Conservation (phyloP, 2,797 vertebrate species). For the Molossus alvarezi region DNA sequence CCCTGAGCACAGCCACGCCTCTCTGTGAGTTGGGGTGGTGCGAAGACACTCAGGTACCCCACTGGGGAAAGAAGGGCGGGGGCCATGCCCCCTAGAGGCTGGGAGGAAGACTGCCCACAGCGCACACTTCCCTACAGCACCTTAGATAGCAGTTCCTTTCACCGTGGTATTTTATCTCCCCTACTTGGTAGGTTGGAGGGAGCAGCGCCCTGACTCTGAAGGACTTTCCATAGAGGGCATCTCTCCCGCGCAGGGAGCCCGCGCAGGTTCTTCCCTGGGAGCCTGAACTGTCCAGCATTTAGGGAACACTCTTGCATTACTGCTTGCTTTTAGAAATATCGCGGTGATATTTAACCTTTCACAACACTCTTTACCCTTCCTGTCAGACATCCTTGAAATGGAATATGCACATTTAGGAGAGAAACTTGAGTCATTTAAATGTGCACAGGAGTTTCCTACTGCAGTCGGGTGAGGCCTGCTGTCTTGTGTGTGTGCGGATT, state of each 20-base stretch:
- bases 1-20: too few species aligned
- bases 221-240: background rate
- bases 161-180: background rate
- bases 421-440: background rate
- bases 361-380: background rate
- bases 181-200: background rate
- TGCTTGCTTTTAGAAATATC: background rate
- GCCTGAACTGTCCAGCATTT: background rate
- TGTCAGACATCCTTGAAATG: background rate
- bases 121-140: rapidly evolving
- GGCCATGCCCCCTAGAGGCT: too few species aligned
- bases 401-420: background rate
- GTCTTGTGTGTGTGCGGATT: background rate
- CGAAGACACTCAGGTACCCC: background rate
- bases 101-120: background rate
- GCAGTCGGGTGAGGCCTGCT: background rate
- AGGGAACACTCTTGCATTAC: background rate
- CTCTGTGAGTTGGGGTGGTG: too few species aligned
- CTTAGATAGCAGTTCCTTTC: too few species aligned
- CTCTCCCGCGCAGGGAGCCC: background rate
- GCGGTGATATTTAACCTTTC: background rate
- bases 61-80: background rate
- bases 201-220: background rate
- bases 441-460: background rate
- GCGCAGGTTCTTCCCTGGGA: too few species aligned